Evolutionary conservation across 2,797 vertebrate genomes (phyloP).

Genomic region (Brotula barbata): DNA sequence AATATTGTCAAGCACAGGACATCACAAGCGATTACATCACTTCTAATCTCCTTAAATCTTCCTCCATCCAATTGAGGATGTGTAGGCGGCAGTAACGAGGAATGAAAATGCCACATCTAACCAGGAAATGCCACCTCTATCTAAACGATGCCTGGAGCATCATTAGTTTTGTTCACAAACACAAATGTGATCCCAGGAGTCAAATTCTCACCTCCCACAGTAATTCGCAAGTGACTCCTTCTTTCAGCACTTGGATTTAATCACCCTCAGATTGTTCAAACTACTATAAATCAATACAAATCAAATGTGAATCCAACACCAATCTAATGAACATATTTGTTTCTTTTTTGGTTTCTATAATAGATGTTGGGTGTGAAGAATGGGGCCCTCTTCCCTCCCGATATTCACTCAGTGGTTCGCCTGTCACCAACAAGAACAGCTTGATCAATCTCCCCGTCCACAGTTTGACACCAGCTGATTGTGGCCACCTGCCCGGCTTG

Average conservation of each 20-base stretch:
- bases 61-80: constrained; percentile 57
- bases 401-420: background rate
- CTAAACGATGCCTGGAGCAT: constrained; percentile 53
- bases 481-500: too few relatives aligned
- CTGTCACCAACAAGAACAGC: background rate
- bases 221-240: constrained; percentile 12
- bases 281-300: constrained; percentile 19
- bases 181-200: constrained; percentile 46
- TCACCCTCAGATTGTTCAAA: constrained; percentile 13
- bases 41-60: constrained; percentile 72
- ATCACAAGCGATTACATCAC: constrained; percentile 67
- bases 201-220: constrained; percentile 42
- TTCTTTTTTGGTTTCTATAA: background rate
- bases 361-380: background rate
- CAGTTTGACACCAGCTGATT: background rate
- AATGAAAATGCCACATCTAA: constrained; percentile 70
- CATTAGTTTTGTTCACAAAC: constrained; percentile 28
- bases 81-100: constrained; percentile 66
- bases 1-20: constrained; percentile 59
- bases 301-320: background rate
- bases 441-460: background rate
- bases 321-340: background rate
- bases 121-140: too few relatives aligned
- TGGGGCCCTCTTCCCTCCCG: background rate
- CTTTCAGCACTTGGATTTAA: background rate